Evolutionary conservation across 1,140 invertebrate species (phyloP), one percentile per base, ranked within the genome.

Genomic region (Lutraria rhynchaena): DNA sequence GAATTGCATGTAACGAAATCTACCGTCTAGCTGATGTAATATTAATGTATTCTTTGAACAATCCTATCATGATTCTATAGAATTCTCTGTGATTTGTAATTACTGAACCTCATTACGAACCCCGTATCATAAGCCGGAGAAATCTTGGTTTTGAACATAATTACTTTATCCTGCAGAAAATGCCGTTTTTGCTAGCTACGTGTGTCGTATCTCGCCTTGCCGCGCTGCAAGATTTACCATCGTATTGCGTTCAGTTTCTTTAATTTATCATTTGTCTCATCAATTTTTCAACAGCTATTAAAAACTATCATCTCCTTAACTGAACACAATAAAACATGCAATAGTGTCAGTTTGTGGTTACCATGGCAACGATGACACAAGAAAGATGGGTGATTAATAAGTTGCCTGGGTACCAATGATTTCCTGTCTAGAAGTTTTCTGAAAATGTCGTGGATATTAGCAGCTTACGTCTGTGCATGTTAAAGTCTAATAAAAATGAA

Each of bases 241-340:
- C 5, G 37, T 41, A 41, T 41, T 41, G 37, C 37, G 37, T 41
- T 7, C 37, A 41, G 15, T 41, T 5, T 41, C 5, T 41, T 41
- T 41, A 15, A 57, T 17, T 57, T 55, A 55, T 57, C 53, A 13
- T 44, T 29, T 11, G 9, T 3, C 69, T 71, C 49, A 71, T 71
- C 49, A 24, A 55, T 71, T 55, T 44, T 55, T 71, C 27, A 71
- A 31, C 22, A 24, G n/a, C 53, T 41, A 57, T 55, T 24, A 55
- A 55, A 55, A 22, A n/a, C 29, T 37, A 41, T 55, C 49, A 31
- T 35, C 49, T 57, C 13, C 63, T 57, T 22, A 19, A 51, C 69
- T 33, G 31, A 35, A 55, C 13, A 57, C 53, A 55, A 55, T 71
- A 37, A 71, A 71, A 71, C 69, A 71, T 71, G 69, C 69, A 71